A percentile compares a stretch with the other conserved stretches of the same genome.
Conservation (phyloP, 1,140 invertebrate species). For the Drosophila sulfurigaster region DNA sequence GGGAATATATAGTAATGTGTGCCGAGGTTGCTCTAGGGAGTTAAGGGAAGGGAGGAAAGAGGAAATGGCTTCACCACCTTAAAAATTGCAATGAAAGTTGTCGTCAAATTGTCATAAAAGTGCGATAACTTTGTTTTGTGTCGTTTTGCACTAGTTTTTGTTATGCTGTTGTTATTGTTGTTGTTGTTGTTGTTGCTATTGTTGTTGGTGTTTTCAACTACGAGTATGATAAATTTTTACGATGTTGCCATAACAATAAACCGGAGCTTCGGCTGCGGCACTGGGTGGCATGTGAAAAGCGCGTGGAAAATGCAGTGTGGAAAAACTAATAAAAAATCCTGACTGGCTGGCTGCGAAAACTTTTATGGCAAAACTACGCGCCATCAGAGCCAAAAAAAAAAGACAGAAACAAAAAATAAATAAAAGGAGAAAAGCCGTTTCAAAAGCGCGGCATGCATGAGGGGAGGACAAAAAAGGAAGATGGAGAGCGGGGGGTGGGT, state of each 20-base stretch:
- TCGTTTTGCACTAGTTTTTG: constrained; percentile 45
- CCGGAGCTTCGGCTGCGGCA: constrained; percentile 69
- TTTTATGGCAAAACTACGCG: constrained; percentile 79
- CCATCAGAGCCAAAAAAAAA: constrained; percentile 59
- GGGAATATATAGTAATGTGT: neutral
- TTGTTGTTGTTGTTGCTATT: constrained; percentile 25
- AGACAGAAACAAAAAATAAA: constrained; percentile 20
- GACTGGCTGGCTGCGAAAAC: constrained; percentile 73
- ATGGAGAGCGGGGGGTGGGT: too few species aligned
- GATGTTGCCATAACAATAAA: constrained; percentile 83
- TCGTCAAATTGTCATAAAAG: constrained; percentile 84
- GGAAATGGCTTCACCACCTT: constrained; percentile 68
- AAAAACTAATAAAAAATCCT: constrained; percentile 83
- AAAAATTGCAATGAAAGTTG: constrained; percentile 81
- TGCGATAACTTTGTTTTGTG: constrained; percentile 82
- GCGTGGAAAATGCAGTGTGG: constrained; percentile 74
- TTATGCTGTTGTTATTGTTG: constrained; percentile 15
- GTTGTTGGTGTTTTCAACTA: constrained; percentile 60
- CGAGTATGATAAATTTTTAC: constrained; percentile 83
- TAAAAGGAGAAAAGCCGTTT: constrained; percentile 46
- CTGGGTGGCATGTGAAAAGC: constrained; percentile 71
- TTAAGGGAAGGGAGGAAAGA: constrained; percentile 19
- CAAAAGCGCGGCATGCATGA: constrained; percentile 33
- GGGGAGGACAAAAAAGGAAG: neutral
- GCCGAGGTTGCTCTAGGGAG: neutral